A percentile compares a stretch with the other conserved stretches of the same genome.
Conservation (phyloP, 2,888 invertebrate species). For the Anthophora plumipes region DNA sequence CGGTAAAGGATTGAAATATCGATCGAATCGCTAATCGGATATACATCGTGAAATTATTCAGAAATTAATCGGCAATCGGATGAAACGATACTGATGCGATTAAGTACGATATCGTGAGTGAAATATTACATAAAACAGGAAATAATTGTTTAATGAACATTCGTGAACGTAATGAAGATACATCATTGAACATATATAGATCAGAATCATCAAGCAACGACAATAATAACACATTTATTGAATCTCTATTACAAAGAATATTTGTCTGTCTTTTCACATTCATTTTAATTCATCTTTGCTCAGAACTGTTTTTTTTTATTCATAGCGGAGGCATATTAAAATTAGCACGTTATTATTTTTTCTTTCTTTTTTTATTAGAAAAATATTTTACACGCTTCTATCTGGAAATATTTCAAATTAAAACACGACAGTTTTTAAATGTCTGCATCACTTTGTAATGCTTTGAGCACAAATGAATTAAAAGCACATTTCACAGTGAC, state of each 20-base stretch:
- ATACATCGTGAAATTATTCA: conserved; percentile 12
- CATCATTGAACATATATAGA: conserved; percentile 16
- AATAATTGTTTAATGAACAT: conserved; percentile 33
- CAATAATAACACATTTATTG: conserved; percentile 40
- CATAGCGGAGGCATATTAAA: conserved; percentile 20
- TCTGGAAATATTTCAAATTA: background rate
- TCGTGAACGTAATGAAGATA: conserved; percentile 23
- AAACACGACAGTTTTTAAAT: conserved; percentile 4
- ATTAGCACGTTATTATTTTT: conserved; percentile 4
- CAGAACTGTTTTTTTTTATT: conserved; percentile 7
- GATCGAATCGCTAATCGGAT: conserved; percentile 14
- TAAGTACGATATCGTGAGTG: conserved; percentile 36
- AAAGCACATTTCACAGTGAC: background rate
- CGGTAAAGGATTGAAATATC: conserved; percentile 5
- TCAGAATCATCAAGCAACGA: conserved; percentile 50
- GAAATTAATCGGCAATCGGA: conserved; percentile 30
- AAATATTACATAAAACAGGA: conserved; percentile 23
- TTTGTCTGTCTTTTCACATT: background rate
- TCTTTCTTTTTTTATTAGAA: conserved; percentile 39
- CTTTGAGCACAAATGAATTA: conserved; percentile 27
- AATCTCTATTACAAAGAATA: conserved; percentile 4
- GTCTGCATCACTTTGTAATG: background rate
- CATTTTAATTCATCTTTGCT: conserved; percentile 32
- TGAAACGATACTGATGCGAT: conserved; percentile 44
- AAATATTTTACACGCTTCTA: conserved; percentile 40